These are phyloP conservation scores for Carcina quercana DNA, from an alignment of 2,888 invertebrate genomes.

Conservation along the genomic window DNA sequence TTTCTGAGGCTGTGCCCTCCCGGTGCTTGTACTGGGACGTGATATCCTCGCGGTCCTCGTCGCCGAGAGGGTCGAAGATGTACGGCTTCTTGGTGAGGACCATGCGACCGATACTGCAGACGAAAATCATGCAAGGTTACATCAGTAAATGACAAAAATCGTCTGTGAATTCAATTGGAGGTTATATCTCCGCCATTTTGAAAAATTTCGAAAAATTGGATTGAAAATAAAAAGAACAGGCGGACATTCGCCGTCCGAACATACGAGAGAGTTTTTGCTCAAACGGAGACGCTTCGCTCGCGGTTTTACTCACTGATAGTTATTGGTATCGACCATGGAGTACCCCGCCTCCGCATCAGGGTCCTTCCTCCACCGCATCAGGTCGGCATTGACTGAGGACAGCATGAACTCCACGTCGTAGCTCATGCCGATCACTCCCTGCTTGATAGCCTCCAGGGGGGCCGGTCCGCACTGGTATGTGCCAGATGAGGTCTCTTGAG, in stretches of 20 bases:
- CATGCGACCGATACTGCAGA: constrained; percentile 80
- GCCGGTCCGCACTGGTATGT: constrained; percentile 87
- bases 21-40: constrained; percentile 80
- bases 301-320: constrained; percentile 84
- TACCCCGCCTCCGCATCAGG: constrained; percentile 77
- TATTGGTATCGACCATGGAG: constrained; percentile 80
- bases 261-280: too few species aligned
- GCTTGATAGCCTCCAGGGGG: constrained; percentile 83
- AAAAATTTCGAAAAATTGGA: too few species aligned
- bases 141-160: too few species aligned
- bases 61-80: constrained; percentile 81
- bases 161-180: too few species aligned
- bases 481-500: constrained; percentile 84
- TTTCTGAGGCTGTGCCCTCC: constrained; percentile 83
- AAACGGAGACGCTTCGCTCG: not conserved
- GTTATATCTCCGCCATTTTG: too few species aligned
- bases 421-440: constrained; percentile 83
- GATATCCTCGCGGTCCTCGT: constrained; percentile 81
- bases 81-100: constrained; percentile 84
- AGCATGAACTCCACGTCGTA: constrained; percentile 87
- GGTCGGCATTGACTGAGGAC: constrained; percentile 88
- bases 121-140: constrained; percentile 1
- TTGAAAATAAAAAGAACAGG: too few species aligned
- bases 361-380: constrained; percentile 85
- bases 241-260: too few species aligned